Percentiles rank a stretch among this genome's conserved stretches.
Evolutionary conservation across 1,140 invertebrate species (phyloP).

Genomic region (Aleiodes sp.): DNA sequence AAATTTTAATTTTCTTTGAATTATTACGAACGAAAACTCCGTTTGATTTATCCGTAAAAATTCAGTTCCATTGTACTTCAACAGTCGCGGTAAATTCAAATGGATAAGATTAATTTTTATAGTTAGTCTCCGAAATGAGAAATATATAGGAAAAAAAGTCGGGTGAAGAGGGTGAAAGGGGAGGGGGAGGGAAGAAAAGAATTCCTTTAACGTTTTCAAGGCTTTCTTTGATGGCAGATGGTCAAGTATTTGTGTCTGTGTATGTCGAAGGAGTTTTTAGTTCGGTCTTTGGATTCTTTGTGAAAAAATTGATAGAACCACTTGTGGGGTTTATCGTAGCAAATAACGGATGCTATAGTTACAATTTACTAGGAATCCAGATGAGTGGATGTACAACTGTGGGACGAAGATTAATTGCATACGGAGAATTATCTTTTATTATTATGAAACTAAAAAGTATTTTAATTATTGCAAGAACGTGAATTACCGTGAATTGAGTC

Average conservation of each 20-base stretch:
- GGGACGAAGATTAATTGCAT: not conserved
- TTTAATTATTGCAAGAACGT: too few relatives aligned
- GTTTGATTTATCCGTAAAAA: too few relatives aligned
- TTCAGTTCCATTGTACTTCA: too few relatives aligned
- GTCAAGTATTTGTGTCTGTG: conserved; percentile 12
- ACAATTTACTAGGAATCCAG: conserved; percentile 1
- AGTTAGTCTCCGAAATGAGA: too few relatives aligned
- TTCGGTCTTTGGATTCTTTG: not conserved
- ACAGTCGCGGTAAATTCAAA: too few relatives aligned
- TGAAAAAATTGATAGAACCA: conserved; percentile 10
- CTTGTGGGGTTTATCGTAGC: not conserved
- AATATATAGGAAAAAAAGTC: too few relatives aligned
- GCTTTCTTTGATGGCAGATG: conserved; percentile 12
- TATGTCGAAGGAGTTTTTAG: not conserved
- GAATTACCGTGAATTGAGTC: not conserved
- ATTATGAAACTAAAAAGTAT: not conserved
- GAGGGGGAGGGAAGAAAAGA: too few relatives aligned
- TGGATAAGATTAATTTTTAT: too few relatives aligned
- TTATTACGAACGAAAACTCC: too few relatives aligned
- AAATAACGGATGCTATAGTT: conserved; percentile 10
- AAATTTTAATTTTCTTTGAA: too few relatives aligned
- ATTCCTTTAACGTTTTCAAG: not conserved
- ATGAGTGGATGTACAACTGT: not conserved
- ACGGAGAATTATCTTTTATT: not conserved
- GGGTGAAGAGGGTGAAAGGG: too few relatives aligned